Percentiles rank a stretch among this genome's conserved stretches.
Evolutionary conservation across 2,888 invertebrate genomes (phyloP).

Genomic region (Mythimna ferrago): DNA sequence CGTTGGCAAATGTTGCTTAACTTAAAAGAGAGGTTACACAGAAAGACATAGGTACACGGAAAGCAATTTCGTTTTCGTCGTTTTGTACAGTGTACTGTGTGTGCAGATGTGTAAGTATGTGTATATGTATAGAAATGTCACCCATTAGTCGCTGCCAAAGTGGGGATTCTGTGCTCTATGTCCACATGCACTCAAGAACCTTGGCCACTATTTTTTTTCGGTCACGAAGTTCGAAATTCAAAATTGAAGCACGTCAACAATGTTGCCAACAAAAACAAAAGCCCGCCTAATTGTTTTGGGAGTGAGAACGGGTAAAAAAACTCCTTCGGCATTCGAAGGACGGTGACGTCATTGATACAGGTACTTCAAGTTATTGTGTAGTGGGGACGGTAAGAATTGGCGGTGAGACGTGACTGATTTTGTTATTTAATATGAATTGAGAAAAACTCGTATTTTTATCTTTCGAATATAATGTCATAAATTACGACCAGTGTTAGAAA

Average conservation of each 20-base stretch:
- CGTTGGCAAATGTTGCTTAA: too few relatives aligned
- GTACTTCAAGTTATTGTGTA: constrained; percentile 74
- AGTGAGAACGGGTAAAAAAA: constrained; percentile 76
- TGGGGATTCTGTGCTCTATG: neutral
- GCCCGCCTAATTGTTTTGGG: constrained; percentile 81
- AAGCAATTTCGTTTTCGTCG: too few relatives aligned
- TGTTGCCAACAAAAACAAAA: constrained; percentile 81
- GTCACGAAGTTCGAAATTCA: constrained; percentile 62
- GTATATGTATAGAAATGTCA: too few relatives aligned
- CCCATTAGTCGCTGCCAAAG: too few relatives aligned
- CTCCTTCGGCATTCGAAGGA: constrained; percentile 85
- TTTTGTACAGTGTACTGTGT: too few relatives aligned
- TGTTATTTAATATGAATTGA: neutral
- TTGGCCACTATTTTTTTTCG: constrained; percentile 58
- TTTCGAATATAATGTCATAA: too few relatives aligned
- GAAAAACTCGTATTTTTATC: neutral
- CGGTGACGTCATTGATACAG: constrained; percentile 83
- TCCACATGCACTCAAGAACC: constrained; percentile 54
- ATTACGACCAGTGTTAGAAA: too few relatives aligned
- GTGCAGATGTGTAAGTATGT: too few relatives aligned
- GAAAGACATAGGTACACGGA: too few relatives aligned
- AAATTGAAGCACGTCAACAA: constrained; percentile 71
- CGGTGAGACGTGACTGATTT: constrained; percentile 31
- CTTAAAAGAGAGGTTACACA: too few relatives aligned
- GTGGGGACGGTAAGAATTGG: constrained; percentile 71